Evolutionary conservation across 2,797 vertebrate species (phyloP).

Genomic region (Schizothorax lantsangensis): DNA sequence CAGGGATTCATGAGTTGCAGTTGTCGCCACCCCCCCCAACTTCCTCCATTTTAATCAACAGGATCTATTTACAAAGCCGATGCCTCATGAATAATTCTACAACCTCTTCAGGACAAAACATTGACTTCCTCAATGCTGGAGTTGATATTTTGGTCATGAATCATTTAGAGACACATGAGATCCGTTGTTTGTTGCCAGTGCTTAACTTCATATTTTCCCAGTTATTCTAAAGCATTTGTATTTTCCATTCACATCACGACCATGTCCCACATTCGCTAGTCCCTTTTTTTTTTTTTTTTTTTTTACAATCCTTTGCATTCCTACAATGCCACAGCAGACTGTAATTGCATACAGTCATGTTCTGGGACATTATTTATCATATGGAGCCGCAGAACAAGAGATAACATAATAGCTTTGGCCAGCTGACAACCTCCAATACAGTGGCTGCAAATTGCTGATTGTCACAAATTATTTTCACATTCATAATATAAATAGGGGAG

Average conservation of each 20-base stretch:
- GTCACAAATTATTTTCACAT: conserved; percentile 64
- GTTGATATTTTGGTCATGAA: conserved; percentile 66
- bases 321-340: conserved; percentile 39
- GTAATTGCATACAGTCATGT: conserved; percentile 56
- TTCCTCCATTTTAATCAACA: conserved; percentile 61
- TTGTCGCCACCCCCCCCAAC: conserved; percentile 20
- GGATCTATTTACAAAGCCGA: conserved; percentile 64
- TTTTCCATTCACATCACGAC: conserved; percentile 38
- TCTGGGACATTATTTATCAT: conserved; percentile 60
- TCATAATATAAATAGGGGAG: conserved; percentile 61
- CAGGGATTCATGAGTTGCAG: conserved; percentile 51
- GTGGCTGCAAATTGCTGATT: conserved; percentile 61
- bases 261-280: conserved; percentile 14
- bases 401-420: conserved; percentile 61
- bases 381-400: conserved; percentile 56
- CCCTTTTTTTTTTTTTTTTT: background rate
- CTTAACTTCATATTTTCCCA: conserved; percentile 22
- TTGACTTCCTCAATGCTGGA: conserved; percentile 69
- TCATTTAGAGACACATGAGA: conserved; percentile 45
- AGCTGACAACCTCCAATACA: conserved; percentile 60
- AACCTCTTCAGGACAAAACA: conserved; percentile 72
- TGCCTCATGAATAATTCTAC: conserved; percentile 78
- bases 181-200: conserved; percentile 12
- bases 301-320: conserved; percentile 47
- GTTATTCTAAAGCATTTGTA: conserved; percentile 24